Conservation (phyloP, 1,140 invertebrate genomes). For the Arion vulgaris region DNA sequence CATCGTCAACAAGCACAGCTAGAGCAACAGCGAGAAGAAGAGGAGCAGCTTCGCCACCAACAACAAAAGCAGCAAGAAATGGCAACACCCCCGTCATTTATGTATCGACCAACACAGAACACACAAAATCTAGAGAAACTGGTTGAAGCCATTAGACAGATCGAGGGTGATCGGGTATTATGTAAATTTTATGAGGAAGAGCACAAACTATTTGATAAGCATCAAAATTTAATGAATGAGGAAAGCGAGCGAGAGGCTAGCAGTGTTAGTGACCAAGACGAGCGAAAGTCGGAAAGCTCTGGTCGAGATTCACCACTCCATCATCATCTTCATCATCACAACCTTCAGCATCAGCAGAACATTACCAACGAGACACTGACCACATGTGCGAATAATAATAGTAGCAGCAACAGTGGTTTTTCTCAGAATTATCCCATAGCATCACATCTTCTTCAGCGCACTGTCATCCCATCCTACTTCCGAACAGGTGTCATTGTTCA, state of each 20-base stretch:
- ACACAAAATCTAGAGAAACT: conserved; percentile 97
- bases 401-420: conserved; percentile 41
- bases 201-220: conserved; percentile 20
- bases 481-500: conserved; percentile 67
- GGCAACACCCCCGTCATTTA: not conserved
- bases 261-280: conserved; percentile 60
- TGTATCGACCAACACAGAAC: conserved; percentile 28
- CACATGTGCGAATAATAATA: conserved; percentile 19
- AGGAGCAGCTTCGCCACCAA: not conserved
- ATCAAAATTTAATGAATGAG: not conserved
- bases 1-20: conserved; percentile 30
- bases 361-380: too few species aligned
- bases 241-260: conserved; percentile 60
- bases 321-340: conserved; percentile 41
- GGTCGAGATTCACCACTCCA: conserved; percentile 57
- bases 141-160: conserved; percentile 95
- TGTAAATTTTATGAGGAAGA: conserved; percentile 25
- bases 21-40: conserved; percentile 16
- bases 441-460: conserved; percentile 57
- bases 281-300: conserved; percentile 56
- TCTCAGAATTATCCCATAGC: conserved; percentile 61
- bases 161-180: conserved; percentile 85
- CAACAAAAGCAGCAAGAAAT: not conserved
- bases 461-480: conserved; percentile 48
- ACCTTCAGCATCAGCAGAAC: conserved; percentile 31